Evolutionary conservation across 2,797 vertebrate genomes (phyloP).

Genomic region (Synaphobranchus kaupii): DNA sequence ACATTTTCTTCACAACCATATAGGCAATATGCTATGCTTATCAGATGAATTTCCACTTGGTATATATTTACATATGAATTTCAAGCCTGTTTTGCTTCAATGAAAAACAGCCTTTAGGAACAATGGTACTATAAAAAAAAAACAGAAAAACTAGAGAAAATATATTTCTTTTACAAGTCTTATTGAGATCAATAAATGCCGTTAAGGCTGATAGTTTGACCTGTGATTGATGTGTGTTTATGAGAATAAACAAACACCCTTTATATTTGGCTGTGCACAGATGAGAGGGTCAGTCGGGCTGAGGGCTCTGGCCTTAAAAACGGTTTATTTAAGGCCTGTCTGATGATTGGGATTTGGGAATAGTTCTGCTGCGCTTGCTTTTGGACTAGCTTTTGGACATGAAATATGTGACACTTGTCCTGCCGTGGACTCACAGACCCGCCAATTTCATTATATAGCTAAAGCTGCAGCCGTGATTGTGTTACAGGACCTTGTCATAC

Average conservation of each 20-base stretch:
- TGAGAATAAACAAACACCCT: slow-evolving; percentile 82
- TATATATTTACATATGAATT: slow-evolving; percentile 5
- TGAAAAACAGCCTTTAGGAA: neutral
- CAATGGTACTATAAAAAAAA: slow-evolving; percentile 29
- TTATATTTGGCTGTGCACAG: slow-evolving; percentile 68
- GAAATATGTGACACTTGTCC: slow-evolving; percentile 76
- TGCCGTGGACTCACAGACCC: slow-evolving; percentile 53
- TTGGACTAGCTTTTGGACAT: slow-evolving; percentile 77
- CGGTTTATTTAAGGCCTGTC: slow-evolving; percentile 83
- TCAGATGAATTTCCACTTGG: neutral
- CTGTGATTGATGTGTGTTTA: slow-evolving; percentile 82
- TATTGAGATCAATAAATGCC: slow-evolving; percentile 81
- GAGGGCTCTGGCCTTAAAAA: slow-evolving; percentile 70
- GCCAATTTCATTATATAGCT: neutral
- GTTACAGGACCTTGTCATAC: neutral
- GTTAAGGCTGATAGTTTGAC: slow-evolving; percentile 76
- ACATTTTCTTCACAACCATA: neutral
- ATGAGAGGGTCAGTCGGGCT: slow-evolving; percentile 70
- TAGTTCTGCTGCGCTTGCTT: slow-evolving; percentile 75
- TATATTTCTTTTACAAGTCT: slow-evolving; percentile 47
- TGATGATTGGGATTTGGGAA: slow-evolving; percentile 71
- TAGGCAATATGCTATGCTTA: neutral
- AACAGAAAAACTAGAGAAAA: neutral
- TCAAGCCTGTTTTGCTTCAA: neutral
- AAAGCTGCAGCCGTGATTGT: neutral